Evolutionary conservation across 2,888 invertebrate species (phyloP).

Genomic region (Standfussiana lucernea): DNA sequence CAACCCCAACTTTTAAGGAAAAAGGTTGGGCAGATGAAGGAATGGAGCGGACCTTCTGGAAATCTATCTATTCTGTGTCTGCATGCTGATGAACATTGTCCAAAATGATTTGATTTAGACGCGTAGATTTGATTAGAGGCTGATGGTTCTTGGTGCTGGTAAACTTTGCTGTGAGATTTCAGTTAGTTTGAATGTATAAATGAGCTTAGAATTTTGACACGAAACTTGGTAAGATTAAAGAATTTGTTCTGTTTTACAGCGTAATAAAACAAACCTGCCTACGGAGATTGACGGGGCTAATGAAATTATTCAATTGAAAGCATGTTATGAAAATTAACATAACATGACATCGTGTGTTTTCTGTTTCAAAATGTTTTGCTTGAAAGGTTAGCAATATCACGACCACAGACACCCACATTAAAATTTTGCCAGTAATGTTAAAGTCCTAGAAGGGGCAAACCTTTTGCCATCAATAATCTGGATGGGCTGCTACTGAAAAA

Average conservation of each 20-base stretch:
- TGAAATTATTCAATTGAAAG: not conserved
- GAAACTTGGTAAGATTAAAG: not conserved
- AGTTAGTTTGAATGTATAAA: conserved; percentile 28
- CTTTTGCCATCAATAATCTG: not conserved
- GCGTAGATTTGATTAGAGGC: conserved; percentile 47
- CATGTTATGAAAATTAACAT: not conserved
- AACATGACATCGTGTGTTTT: no score
- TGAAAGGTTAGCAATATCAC: no score
- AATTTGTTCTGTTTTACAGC: not conserved
- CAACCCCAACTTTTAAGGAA: not conserved
- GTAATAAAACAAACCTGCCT: not conserved
- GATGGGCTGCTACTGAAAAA: not conserved
- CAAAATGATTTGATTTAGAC: conserved; percentile 62
- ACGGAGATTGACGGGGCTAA: not conserved
- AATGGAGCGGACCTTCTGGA: not conserved
- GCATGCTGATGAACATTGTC: conserved; percentile 61
- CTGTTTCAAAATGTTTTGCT: no score
- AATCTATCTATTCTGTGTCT: not conserved
- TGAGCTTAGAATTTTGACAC: conserved; percentile 19
- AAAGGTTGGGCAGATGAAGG: not conserved
- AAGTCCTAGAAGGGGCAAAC: not conserved
- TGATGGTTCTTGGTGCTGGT: conserved; percentile 46
- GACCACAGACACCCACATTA: no score
- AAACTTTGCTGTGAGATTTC: conserved; percentile 37
- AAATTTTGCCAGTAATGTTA: not conserved